Evolutionary conservation across 1,140 invertebrate genomes (phyloP), one percentile per base, ranked within the genome.

Genomic region (Heliconius himera): DNA sequence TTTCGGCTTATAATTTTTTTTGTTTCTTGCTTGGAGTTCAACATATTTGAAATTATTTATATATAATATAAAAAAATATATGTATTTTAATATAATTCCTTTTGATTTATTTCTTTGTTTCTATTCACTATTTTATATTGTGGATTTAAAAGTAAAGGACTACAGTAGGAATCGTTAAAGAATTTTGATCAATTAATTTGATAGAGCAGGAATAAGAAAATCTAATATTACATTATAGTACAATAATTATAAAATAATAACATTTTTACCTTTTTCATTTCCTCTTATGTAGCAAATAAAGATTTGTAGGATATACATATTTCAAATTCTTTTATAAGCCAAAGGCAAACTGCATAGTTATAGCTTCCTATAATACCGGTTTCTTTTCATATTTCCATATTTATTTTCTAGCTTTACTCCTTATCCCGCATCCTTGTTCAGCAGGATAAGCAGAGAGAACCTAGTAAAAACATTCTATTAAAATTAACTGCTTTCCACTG

Each of bases 251-350:
- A 54, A 20, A 54, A 54, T 54, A 54, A 20, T n/a, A 54, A n/a
- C 26, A 11, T 26, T 26, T 13, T 9, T 60, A 9, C 41, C 41
- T 60, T 66, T 66, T 26, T 13, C 13, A 29, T 22, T 66, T 66
- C 60, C 60, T 29, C 1, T 66, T 66, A 29, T 29, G 4, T 66
- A 8, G 22, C 60, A 66, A 73, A 70, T 75, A 80, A 73, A 41
- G 54, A 26, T n/a, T n/a, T 49, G 18, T 16, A 77, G 73, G 76
- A 77, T 77, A 74, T 74, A 66, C 9, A 74, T 77, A 29, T 26
- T 56, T 77, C 8, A 77, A 51, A 77, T 82, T 77, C 72, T 77
- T 82, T 13, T 46, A 36, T 38, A 56, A 66, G 38, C 70, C 22
- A 76, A 70, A 76, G 75, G 75, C 29, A 41, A 70, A 70, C 36